Base-by-base conservation (phyloP, 1,140 invertebrate species). In the Cheumatopsyche charites region DNA sequence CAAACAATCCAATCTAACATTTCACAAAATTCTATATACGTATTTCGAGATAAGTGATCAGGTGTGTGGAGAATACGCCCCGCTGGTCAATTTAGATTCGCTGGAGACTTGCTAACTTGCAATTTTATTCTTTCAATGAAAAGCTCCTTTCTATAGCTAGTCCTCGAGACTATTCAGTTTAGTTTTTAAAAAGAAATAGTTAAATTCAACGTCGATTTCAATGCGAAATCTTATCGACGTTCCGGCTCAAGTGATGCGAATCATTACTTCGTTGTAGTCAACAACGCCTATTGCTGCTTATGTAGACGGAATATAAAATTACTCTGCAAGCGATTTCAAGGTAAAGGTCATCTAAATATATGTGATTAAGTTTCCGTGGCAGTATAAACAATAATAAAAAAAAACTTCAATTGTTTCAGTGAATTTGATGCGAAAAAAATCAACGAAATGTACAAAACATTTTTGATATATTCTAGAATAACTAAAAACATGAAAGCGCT, bases 21-120 rank as follows among this genome's bases (percentile, higher is more conserved):
- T n/a, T n/a, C n/a, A n/a, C 3, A 36, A 36, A 36, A 36, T 3
- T 36, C 3, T 4, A 36, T 36, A 36, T 36, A 9, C 29, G 29
- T 9, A 36, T 4, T 36, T 36, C 29, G 29, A 4, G 9, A 36
- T 4, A 36, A 36, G 29, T 68, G 66, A 68, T 68, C 66, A 68
- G 66, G 66, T 68, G 66, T 55, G 45, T 55, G 25, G 29, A 3
- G 9, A n/a, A n/a, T 4, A 36, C 66, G 49, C 47, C 66, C 66
- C 36, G 45, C 12, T 45, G 66, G 47, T 68, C 66, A 68, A 68
- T 68, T 68, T 29, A 23, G 63, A 42, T 49, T 49, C 43, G 11
- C 29, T 42, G 19, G 63, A 67, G 45, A 67, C 42, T 47, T 49
- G 63, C 63, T 67, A 67, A 67, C 63, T 67, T 67, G 63, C 63